A percentile compares a stretch with the other conserved stretches of the same genome.
Evolutionary conservation across 1,140 invertebrate genomes (phyloP).

Genomic region (Neodiprion lecontei): DNA sequence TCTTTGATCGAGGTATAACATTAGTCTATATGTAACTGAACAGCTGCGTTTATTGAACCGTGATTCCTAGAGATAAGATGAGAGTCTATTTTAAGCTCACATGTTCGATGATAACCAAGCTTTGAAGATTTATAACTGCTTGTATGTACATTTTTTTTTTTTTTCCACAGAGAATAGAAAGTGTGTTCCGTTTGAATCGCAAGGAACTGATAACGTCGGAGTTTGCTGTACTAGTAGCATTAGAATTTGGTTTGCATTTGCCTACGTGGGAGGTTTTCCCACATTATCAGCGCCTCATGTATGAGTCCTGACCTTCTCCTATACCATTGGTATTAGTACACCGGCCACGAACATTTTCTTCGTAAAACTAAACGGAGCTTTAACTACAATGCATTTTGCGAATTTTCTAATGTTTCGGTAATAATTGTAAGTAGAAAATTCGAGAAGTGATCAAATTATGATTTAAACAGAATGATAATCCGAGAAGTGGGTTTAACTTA

Average conservation of each 20-base stretch:
- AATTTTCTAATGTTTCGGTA: background rate
- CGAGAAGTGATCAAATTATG: background rate
- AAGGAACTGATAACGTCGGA: slow-evolving; percentile 91
- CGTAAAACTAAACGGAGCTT: slow-evolving; percentile 17
- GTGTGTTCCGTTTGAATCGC: slow-evolving; percentile 86
- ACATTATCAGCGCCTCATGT: slow-evolving; percentile 91
- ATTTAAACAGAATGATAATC: too few relatives aligned
- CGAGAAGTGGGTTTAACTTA: too few relatives aligned
- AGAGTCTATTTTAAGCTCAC: too few relatives aligned
- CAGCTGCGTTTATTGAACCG: too few relatives aligned
- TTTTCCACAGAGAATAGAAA: slow-evolving; percentile 81
- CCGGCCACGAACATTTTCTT: slow-evolving; percentile 26
- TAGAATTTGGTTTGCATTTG: slow-evolving; percentile 93
- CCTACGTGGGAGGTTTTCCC: slow-evolving; percentile 91
- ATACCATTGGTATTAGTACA: slow-evolving; percentile 21
- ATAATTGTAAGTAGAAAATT: slow-evolving; percentile 14
- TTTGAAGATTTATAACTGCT: background rate
- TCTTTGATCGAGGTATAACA: slow-evolving; percentile 82
- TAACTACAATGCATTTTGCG: slow-evolving; percentile 2
- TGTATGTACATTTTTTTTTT: slow-evolving; percentile 28
- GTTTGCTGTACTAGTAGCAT: slow-evolving; percentile 91
- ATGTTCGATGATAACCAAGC: too few relatives aligned
- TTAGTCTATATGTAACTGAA: background rate
- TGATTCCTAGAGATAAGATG: too few relatives aligned
- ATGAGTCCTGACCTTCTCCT: slow-evolving; percentile 76